These are phyloP conservation scores for Drepana falcataria DNA, from an alignment of 2,888 invertebrate species.

Conservation along the genomic window DNA sequence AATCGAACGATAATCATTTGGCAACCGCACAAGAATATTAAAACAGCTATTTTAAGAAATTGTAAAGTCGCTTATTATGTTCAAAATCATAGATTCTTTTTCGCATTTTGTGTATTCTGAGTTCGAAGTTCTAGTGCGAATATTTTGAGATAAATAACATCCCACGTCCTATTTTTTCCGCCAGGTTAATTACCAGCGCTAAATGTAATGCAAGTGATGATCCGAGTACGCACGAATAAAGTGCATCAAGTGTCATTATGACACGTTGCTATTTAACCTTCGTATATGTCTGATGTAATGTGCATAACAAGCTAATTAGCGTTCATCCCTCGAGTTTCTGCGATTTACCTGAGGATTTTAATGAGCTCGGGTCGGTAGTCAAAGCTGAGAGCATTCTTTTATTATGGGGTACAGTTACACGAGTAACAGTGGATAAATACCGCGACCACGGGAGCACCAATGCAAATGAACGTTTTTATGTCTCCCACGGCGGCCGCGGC, in stretches of 20 bases:
- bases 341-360: constrained; percentile 51
- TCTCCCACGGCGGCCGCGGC: constrained; percentile 34
- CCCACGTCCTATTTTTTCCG: too few species aligned
- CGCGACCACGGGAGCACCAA: constrained; percentile 50
- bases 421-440: constrained; percentile 64
- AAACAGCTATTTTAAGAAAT: too few species aligned
- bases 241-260: neutral
- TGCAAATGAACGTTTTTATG: constrained; percentile 71
- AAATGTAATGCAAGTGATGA: too few species aligned
- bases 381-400: constrained; percentile 53
- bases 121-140: too few species aligned
- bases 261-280: neutral
- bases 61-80: too few species aligned
- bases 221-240: neutral
- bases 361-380: constrained; percentile 47
- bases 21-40: too few species aligned
- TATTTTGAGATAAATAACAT: too few species aligned
- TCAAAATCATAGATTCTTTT: too few species aligned
- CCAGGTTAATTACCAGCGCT: neutral
- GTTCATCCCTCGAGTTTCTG: constrained; percentile 34
- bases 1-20: too few species aligned
- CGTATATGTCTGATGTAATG: constrained; percentile 5
- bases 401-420: constrained; percentile 46
- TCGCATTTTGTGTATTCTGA: too few species aligned
- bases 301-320: constrained; percentile 47